Evolutionary conservation across 2,113 vertebrate genomes (phyloP).

Genomic region (Peromyscus californicus): DNA sequence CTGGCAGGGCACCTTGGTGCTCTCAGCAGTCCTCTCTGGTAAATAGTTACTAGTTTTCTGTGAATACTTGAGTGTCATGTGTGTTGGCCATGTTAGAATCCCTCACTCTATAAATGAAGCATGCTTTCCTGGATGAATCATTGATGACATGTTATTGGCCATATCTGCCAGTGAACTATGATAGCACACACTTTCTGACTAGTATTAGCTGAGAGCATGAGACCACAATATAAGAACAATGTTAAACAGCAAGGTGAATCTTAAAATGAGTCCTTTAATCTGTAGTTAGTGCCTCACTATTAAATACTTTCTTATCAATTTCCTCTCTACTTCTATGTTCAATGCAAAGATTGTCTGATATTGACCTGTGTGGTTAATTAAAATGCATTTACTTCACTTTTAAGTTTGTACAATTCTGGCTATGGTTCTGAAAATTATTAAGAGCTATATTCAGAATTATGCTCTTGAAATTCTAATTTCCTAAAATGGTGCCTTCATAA

Average conservation of each 20-base stretch:
- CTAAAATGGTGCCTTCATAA: conserved; percentile 45
- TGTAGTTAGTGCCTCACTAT: neutral
- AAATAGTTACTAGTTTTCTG: neutral
- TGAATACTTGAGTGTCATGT: neutral
- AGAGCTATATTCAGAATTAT: conserved; percentile 52
- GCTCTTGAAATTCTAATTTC: conserved; percentile 59
- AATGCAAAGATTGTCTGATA: conserved; percentile 40
- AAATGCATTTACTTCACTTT: neutral
- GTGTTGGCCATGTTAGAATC: neutral
- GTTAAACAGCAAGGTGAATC: conserved; percentile 22
- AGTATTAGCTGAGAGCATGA: neutral
- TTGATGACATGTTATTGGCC: neutral
- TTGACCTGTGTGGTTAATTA: neutral
- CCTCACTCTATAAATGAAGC: neutral
- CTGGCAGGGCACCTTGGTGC: neutral
- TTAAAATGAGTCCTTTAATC: neutral
- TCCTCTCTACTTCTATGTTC: conserved; percentile 25
- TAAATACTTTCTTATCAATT: neutral
- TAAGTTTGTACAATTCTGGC: conserved; percentile 32
- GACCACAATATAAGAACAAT: neutral
- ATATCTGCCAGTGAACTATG: neutral
- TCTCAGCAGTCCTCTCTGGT: neutral
- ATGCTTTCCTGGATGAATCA: neutral
- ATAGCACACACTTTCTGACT: neutral
- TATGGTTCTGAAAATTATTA: neutral